Percentiles rank a stretch among this genome's conserved stretches.
These are phyloP conservation scores for Mesorhabditis spiculigera DNA, from an alignment of 2,888 invertebrate genomes.

Conservation along the genomic window DNA sequence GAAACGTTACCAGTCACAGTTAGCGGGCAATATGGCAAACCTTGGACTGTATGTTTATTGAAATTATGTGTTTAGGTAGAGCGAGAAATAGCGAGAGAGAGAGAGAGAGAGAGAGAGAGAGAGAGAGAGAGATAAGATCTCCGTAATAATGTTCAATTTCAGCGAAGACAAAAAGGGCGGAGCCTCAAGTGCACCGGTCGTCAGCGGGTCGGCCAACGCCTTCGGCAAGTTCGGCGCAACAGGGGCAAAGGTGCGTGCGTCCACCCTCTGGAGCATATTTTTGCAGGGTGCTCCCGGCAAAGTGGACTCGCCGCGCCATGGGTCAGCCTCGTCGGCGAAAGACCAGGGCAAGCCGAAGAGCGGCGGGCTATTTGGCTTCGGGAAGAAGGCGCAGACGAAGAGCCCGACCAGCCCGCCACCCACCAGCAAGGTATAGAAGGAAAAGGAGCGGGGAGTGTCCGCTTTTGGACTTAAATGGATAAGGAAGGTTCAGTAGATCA, in stretches of 20 bases:
- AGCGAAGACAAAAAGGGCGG: background rate
- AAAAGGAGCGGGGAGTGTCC: background rate
- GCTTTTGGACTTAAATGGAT: background rate
- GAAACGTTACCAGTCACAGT: conserved; percentile 46
- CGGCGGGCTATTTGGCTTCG: conserved; percentile 47
- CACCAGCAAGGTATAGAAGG: conserved; percentile 27
- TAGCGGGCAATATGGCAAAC: conserved; percentile 40
- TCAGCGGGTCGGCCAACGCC: background rate
- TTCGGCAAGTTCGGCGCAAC: conserved; percentile 2
- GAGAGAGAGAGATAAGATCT: background rate
- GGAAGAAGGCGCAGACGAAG: conserved; percentile 37
- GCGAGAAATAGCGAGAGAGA: background rate
- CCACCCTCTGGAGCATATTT: background rate
- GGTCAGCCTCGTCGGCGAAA: background rate
- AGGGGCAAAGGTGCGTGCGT: background rate
- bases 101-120: background rate
- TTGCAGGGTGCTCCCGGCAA: background rate
- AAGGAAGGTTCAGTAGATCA: no score
- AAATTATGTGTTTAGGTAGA: background rate
- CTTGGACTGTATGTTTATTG: conserved; percentile 40
- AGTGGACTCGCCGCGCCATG: conserved; percentile 13
- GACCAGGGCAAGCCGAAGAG: conserved; percentile 18
- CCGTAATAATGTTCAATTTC: background rate
- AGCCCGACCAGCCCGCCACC: conserved; percentile 39
- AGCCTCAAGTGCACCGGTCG: background rate